These are phyloP conservation scores for Pseudomyrmex dendroicus DNA, from an alignment of 1,140 invertebrate genomes.

Conservation along the genomic window DNA sequence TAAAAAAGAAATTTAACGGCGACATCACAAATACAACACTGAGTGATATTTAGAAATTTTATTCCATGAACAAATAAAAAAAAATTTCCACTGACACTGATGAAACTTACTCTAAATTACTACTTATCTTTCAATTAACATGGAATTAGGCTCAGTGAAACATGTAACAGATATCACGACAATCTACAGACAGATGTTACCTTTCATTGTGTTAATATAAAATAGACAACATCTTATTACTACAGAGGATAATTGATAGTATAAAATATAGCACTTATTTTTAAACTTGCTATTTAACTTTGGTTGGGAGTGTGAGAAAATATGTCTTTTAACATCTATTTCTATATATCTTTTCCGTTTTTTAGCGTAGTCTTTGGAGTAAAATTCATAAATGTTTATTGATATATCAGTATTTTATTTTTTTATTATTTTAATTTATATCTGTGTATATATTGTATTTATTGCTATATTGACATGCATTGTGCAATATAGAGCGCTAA, in stretches of 20 bases:
- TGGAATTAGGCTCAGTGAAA: constrained; percentile 27
- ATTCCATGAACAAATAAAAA: background rate
- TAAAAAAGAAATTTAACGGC: constrained; percentile 61
- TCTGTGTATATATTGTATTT: constrained; percentile 42
- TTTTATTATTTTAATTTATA: constrained; percentile 10
- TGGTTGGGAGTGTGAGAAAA: constrained; percentile 54
- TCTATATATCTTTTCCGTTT: background rate
- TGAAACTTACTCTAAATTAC: constrained; percentile 11
- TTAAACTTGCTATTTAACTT: constrained; percentile 44
- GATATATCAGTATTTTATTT: constrained; percentile 4
- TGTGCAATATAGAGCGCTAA: constrained; percentile 11
- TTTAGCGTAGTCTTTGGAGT: constrained; percentile 10
- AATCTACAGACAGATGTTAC: too few relatives aligned
- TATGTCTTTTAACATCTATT: constrained; percentile 31
- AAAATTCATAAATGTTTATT: constrained; percentile 10
- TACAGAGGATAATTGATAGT: constrained; percentile 39
- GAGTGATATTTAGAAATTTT: constrained; percentile 3
- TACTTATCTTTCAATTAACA: constrained; percentile 17
- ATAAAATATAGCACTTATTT: constrained; percentile 39
- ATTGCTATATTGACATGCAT: constrained; percentile 11
- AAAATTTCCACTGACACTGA: background rate
- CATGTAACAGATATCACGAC: constrained; percentile 8
- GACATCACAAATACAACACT: constrained; percentile 45
- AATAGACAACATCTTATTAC: constrained; percentile 12
- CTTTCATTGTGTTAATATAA: background rate